A percentile compares a stretch with the other conserved stretches of the same genome.
phyloP scores from a whole-genome alignment of 1,140 invertebrate species.

The Drosophila parvula region DNA sequence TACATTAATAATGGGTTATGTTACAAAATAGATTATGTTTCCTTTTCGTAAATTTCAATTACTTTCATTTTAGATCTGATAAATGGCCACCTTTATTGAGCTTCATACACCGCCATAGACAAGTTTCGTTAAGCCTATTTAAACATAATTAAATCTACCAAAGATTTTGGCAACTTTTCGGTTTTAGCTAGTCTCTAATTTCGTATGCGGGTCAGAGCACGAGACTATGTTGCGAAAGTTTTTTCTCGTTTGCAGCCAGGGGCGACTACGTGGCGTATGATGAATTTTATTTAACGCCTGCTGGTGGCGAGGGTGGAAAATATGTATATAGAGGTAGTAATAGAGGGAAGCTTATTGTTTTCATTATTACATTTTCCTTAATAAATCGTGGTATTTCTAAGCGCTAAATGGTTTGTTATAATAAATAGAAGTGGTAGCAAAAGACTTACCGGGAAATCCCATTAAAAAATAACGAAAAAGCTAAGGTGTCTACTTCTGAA shows the following conservation, averaged over 20 bases:
- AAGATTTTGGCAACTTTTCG: constrained; percentile 62
- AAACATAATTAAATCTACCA: constrained; percentile 66
- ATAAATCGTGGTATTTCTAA: constrained; percentile 5
- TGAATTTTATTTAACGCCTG: constrained; percentile 53
- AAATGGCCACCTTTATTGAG: constrained; percentile 29
- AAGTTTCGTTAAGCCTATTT: constrained; percentile 57
- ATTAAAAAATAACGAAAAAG: too few relatives aligned
- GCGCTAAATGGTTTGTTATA: not conserved
- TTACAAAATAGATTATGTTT: not conserved
- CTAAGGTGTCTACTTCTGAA: too few relatives aligned
- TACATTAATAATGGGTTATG: not conserved
- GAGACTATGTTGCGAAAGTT: constrained; percentile 57
- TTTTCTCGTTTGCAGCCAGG: constrained; percentile 18
- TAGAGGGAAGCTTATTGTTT: constrained; percentile 16
- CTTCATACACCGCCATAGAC: constrained; percentile 10
- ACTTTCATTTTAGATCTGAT: constrained; percentile 28
- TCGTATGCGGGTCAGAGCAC: constrained; percentile 58
- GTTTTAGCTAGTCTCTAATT: constrained; percentile 47
- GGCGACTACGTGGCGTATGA: constrained; percentile 59
- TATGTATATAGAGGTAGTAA: constrained; percentile 27
- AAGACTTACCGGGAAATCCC: too few relatives aligned
- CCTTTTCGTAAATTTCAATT: constrained; percentile 21
- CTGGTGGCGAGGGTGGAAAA: not conserved
- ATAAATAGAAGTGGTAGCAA: too few relatives aligned
- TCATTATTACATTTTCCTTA: constrained; percentile 25